Percentiles rank a stretch among this genome's conserved stretches.
phyloP scores from a whole-genome alignment of 2,113 vertebrate genomes.

The Actinemys pallida region DNA sequence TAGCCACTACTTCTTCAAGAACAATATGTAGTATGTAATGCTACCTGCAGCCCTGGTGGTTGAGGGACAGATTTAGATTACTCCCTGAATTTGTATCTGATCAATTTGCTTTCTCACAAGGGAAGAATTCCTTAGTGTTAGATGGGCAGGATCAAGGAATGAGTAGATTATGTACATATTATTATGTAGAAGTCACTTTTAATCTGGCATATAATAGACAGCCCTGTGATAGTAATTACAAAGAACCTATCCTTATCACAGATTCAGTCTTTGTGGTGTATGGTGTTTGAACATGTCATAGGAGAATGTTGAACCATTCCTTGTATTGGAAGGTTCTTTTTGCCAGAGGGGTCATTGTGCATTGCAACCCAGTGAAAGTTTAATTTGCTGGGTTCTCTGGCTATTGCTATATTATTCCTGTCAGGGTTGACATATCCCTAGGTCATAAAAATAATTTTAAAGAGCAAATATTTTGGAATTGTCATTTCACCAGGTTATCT shows the following conservation, averaged over 20 bases:
- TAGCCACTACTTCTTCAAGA: neutral
- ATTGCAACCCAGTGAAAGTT: neutral
- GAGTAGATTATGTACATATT: neutral
- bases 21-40: neutral
- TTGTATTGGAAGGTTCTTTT: neutral
- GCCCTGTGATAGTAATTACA: neutral
- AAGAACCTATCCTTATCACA: neutral
- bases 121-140: conserved; percentile 7
- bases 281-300: neutral
- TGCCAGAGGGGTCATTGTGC: neutral
- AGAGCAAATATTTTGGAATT: neutral
- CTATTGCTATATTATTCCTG: neutral
- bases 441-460: neutral
- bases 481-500: neutral
- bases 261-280: neutral
- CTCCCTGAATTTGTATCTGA: conserved; percentile 11
- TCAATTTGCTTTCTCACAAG: neutral
- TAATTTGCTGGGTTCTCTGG: neutral
- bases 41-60: conserved; percentile 1
- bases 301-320: neutral
- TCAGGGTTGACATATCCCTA: neutral
- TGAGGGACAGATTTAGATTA: conserved; percentile 25
- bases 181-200: conserved; percentile 14
- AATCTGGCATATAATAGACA: neutral
- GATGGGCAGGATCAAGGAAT: neutral